Base-by-base conservation (phyloP, 2,888 invertebrate genomes). In the Mactromeris polynyma region DNA sequence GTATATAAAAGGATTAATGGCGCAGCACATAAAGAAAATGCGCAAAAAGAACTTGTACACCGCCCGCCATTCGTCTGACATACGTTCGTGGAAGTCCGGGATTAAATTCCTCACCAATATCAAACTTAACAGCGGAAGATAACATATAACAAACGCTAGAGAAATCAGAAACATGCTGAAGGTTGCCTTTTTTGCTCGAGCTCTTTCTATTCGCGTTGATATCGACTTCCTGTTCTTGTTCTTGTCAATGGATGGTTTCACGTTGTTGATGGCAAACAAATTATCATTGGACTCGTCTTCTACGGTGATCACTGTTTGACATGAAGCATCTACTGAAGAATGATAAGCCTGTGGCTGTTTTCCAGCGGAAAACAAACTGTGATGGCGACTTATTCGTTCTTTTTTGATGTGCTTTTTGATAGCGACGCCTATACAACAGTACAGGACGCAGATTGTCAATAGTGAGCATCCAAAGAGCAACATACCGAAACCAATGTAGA, bases 1-100 rank as follows among this genome's bases (percentile, higher is more conserved):
- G 89, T 94, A 94, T 36, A 94, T 93, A 64, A 94, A 89, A 0
- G 94, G 94, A 81, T 94, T 94, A 14, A 93, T 83, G 4, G 94
- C 92, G 69, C 93, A 91, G 81, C 92, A 92, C 36, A 93, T 26
- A 40, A 92, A 94, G 36, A 90, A 93, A 1, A 92, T 92, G 3
- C 94, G 82, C 81, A 94, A 84, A 51, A 93, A 93, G 79, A 94
- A 90, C 14, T 92, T 90, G 73, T 92, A 93, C 2, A 86, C 85
- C 2, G 86, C 89, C 31, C 87, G 85, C n/a, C 51, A 83, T 31
- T 80, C 78, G 31, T 89, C 86, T 0, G 83, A 54, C 85, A 93
- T 33, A 19, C 51, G 80, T 11, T 89, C 85, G 7, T 93, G 90
- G n/a, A 93, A 90, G 19, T 85, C 58, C 6, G 38, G 69, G 36